Evolutionary conservation across 1,140 invertebrate species (phyloP), one percentile per base, ranked within the genome.

Genomic region (Drepana arcuata): DNA sequence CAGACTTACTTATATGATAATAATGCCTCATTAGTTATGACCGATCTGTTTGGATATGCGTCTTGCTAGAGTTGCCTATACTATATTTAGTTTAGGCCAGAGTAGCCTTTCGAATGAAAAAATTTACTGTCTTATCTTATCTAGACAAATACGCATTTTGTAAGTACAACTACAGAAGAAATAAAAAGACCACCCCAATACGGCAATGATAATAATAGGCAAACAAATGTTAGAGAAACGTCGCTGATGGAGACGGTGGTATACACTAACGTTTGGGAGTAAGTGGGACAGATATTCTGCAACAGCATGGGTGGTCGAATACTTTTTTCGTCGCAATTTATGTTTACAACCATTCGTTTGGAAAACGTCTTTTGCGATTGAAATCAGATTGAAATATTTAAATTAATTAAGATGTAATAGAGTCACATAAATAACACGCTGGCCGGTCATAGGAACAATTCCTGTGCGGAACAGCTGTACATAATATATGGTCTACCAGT

Each of bases 131-230:
- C 39, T n/a, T n/a, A n/a, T n/a, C n/a, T n/a, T n/a, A n/a, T n/a
- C n/a, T n/a, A n/a, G n/a, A n/a, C n/a, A n/a, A n/a, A n/a, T n/a
- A n/a, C n/a, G n/a, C n/a, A n/a, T n/a, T n/a, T n/a, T n/a, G n/a
- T n/a, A n/a, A n/a, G n/a, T n/a, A n/a, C n/a, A n/a, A n/a, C n/a
- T n/a, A n/a, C n/a, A n/a, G n/a, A n/a, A n/a, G n/a, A n/a, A n/a
- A n/a, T n/a, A 52, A 60, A 49, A 51, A 43, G 71, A 75, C 71
- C 71, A 75, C 68, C 68, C 69, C 52, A 44, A 65, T 63, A 65
- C 47, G 56, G 59, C 58, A 70, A 66, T 55, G 54, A 48, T 65
- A 68, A 52, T 57, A 60, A 69, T 64, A 66, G 66, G 59, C 45
- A 71, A 67, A 69, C 53, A 69, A 56, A 63, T 56, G 36, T 25